Evolutionary conservation across 2,113 vertebrate genomes (phyloP).

Genomic region (Emydocephalus ijimae): DNA sequence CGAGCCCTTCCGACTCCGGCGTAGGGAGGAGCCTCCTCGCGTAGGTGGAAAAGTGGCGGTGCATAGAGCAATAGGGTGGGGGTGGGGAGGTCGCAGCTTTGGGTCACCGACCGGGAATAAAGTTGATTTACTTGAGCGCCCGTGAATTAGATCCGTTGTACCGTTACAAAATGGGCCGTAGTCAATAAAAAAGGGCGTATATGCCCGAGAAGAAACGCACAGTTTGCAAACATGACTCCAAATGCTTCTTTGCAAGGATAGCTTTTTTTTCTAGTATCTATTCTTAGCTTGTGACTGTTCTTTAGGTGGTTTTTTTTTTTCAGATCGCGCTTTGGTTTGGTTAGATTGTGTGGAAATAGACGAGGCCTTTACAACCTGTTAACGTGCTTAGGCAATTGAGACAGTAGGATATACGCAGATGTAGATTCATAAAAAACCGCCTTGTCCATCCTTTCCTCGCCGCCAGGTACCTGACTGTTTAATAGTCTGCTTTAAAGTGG

Average conservation of each 20-base stretch:
- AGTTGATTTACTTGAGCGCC: not conserved
- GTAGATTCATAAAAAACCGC: not conserved
- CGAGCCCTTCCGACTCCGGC: not conserved
- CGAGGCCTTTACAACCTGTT: not conserved
- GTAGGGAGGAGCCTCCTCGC: not conserved
- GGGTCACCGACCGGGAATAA: not conserved
- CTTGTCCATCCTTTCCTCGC: not conserved
- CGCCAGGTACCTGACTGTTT: not conserved
- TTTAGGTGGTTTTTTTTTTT: not conserved
- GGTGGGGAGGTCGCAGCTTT: not conserved
- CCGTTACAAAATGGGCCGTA: not conserved
- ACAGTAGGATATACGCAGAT: not conserved
- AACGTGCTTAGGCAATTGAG: not conserved
- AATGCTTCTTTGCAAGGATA: not conserved
- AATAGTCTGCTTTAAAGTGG: not conserved
- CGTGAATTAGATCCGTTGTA: not conserved
- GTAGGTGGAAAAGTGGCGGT: not conserved
- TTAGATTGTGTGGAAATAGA: not conserved
- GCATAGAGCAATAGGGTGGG: not conserved
- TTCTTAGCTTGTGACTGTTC: not conserved
- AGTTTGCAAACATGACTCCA: not conserved
- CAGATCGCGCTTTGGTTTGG: not conserved
- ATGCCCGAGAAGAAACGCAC: not conserved
- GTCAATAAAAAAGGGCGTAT: no score
- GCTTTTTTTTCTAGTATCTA: not conserved